Conservation (phyloP, 2,797 vertebrate species). For the Intellagama lesueurii region DNA sequence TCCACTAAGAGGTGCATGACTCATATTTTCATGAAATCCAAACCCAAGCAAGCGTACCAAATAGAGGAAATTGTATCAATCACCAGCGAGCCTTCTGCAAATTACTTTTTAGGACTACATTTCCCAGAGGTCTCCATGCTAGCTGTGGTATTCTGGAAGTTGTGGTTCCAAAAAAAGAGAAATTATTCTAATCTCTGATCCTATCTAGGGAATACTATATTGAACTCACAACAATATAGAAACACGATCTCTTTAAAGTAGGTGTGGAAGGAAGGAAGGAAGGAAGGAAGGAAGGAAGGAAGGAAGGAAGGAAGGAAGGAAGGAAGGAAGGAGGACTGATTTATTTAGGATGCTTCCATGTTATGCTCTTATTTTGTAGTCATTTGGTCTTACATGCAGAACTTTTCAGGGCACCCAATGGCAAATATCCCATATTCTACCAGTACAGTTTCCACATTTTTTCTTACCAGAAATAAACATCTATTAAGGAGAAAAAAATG, state of each 20-base stretch:
- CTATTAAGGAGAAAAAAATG: neutral
- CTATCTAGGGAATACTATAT: too few species aligned
- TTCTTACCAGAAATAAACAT: neutral
- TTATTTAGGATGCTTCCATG: too few species aligned
- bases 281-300: too few species aligned
- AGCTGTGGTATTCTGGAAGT: neutral
- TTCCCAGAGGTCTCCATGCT: neutral
- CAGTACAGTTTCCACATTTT: neutral
- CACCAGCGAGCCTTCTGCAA: neutral
- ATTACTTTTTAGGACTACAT: neutral
- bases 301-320: too few species aligned
- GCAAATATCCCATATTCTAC: neutral
- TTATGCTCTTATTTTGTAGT: too few species aligned
- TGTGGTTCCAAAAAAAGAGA: neutral
- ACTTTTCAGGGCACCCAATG: slow-evolving; percentile 10
- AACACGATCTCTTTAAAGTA: too few species aligned
- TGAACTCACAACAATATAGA: too few species aligned
- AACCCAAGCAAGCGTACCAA: slow-evolving; percentile 60
- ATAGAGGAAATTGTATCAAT: slow-evolving; percentile 50
- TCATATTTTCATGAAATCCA: slow-evolving; percentile 68
- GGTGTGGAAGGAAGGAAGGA: too few species aligned
- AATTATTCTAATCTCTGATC: neutral
- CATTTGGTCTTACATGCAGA: too few species aligned
- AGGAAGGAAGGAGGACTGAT: too few species aligned
- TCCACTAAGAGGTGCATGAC: slow-evolving; percentile 69